phyloP scores from a whole-genome alignment of 1,140 invertebrate species.

The Lucilia sericata region DNA sequence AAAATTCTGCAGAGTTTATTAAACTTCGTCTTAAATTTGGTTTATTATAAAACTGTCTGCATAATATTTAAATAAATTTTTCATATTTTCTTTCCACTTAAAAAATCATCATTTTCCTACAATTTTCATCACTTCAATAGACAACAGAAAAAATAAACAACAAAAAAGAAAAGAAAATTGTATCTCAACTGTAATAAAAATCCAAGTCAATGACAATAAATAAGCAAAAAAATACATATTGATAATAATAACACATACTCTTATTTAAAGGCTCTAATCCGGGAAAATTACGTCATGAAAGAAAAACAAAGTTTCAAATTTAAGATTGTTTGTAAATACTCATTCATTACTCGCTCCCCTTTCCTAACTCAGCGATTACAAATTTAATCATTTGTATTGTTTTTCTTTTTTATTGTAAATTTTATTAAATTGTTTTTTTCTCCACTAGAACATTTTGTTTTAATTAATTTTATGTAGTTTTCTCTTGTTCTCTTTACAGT shows the following conservation, averaged over 20 bases:
- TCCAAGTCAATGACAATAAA: not conserved
- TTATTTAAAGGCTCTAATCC: not conserved
- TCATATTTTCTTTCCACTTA: no score
- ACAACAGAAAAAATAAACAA: no score
- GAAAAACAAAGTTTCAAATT: not conserved
- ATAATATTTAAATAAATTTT: no score
- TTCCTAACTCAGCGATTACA: no score
- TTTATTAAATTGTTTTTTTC: no score
- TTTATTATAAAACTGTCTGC: no score
- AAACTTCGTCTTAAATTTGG: no score
- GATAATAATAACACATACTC: not conserved
- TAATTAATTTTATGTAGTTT: not conserved
- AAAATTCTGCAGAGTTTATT: no score
- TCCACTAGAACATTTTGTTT: not conserved
- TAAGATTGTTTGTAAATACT: no score
- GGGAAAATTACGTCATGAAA: constrained; percentile 9
- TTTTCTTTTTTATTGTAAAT: no score
- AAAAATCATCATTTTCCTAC: not conserved
- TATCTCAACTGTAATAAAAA: not conserved
- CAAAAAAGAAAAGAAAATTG: not conserved
- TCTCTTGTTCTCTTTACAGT: not conserved
- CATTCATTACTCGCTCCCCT: no score
- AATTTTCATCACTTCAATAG: not conserved
- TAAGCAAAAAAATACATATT: not conserved
- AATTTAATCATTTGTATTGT: not conserved